Conservation (phyloP, 1,140 invertebrate genomes). For the Phocides pigmalion region DNA sequence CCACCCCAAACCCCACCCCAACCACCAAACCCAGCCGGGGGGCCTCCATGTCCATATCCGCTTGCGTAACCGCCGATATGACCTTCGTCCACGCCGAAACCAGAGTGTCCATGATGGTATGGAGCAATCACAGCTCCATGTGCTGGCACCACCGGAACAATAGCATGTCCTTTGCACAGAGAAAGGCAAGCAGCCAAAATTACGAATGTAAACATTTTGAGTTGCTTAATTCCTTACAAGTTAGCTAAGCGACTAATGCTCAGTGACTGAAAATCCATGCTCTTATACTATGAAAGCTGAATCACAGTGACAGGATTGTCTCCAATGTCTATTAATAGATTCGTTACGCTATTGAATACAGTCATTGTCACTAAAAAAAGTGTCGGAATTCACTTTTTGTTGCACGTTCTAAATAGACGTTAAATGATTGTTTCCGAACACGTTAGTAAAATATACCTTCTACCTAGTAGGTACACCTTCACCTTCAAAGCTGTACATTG, state of each 20-base stretch:
- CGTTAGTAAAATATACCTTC: constrained; percentile 11
- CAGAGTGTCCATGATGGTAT: constrained; percentile 44
- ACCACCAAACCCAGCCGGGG: constrained; percentile 15
- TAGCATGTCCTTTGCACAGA: constrained; percentile 51
- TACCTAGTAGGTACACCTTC: background rate
- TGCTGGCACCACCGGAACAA: constrained; percentile 46
- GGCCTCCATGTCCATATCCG: constrained; percentile 38
- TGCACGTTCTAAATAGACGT: constrained; percentile 25
- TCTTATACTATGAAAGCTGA: constrained; percentile 63
- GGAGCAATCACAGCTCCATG: constrained; percentile 34
- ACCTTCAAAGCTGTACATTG: too few relatives aligned
- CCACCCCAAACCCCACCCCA: constrained; percentile 31
- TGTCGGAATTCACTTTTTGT: constrained; percentile 45
- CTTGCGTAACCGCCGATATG: constrained; percentile 9
- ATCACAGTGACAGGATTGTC: constrained; percentile 63
- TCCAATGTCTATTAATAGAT: constrained; percentile 53
- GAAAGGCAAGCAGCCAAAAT: constrained; percentile 53
- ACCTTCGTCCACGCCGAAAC: constrained; percentile 24
- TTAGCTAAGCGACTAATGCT: constrained; percentile 44
- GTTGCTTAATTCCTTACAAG: constrained; percentile 5
- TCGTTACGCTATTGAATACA: constrained; percentile 61
- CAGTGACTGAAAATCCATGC: constrained; percentile 35
- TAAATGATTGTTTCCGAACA: constrained; percentile 29
- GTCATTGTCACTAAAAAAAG: constrained; percentile 58
- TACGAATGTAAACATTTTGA: constrained; percentile 54